phyloP scores from a whole-genome alignment of 2,113 vertebrate species.

The Pitta sordida region DNA sequence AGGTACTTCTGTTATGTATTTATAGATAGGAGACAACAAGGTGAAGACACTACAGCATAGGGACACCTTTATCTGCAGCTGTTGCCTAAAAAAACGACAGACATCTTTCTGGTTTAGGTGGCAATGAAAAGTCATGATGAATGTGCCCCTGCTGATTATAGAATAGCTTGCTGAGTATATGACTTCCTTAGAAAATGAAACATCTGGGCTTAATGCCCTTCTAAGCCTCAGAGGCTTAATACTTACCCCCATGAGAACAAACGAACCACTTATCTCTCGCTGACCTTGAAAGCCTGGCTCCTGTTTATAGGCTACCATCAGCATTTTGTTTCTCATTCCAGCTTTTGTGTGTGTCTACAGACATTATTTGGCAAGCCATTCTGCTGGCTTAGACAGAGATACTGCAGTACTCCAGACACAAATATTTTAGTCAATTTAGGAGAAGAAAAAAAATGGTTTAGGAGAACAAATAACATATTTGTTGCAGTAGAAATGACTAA shows the following conservation, averaged over 20 bases:
- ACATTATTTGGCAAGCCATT: not conserved
- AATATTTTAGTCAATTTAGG: not conserved
- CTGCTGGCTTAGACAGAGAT: not conserved
- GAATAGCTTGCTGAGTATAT: not conserved
- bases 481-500: not conserved
- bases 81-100: not conserved
- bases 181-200: slow-evolving; percentile 14
- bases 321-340: not conserved
- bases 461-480: not conserved
- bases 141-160: not conserved
- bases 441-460: not conserved
- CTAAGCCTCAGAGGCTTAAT: slow-evolving; percentile 16
- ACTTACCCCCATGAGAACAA: not conserved
- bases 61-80: not conserved
- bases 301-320: not conserved
- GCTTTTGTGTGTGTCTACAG: not conserved
- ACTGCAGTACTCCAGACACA: not conserved
- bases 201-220: slow-evolving; percentile 22
- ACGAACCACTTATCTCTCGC: not conserved
- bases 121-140: not conserved
- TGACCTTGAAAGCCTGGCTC: slow-evolving; percentile 11
- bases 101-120: not conserved
- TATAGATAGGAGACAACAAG: not conserved
- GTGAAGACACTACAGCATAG: not conserved
- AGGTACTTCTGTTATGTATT: not conserved